Evolutionary conservation across 2,797 vertebrate genomes (phyloP).

Genomic region (Halcyon badia): DNA sequence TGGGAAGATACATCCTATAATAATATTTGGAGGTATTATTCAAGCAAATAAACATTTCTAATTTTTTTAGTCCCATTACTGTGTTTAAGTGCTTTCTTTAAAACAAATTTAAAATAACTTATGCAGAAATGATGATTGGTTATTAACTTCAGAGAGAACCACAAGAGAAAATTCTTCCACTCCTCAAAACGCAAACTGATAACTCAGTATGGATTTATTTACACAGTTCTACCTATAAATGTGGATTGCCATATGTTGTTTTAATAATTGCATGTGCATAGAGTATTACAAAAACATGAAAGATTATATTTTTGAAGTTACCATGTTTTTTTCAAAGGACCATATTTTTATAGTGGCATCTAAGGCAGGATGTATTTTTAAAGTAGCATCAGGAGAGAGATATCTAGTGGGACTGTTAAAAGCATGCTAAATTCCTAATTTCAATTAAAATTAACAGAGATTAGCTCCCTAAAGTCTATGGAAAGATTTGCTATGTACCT

Average conservation of each 20-base stretch:
- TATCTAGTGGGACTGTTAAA: background rate
- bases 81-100: background rate
- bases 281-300: slow-evolving; percentile 25
- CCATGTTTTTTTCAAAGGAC: background rate
- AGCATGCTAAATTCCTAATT: background rate
- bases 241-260: background rate
- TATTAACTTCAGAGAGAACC: background rate
- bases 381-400: slow-evolving; percentile 1
- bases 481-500: background rate
- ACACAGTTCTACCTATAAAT: background rate
- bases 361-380: background rate
- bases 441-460: slow-evolving; percentile 33
- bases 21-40: background rate
- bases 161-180: slow-evolving; percentile 4
- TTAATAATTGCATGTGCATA: slow-evolving; percentile 16
- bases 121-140: background rate
- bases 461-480: background rate
- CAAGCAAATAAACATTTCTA: background rate
- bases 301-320: background rate
- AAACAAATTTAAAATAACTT: background rate
- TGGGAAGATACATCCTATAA: background rate
- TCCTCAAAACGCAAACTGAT: background rate
- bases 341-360: background rate
- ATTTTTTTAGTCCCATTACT: background rate
- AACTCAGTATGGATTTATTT: background rate